A percentile compares a stretch with the other conserved stretches of the same genome.
Conservation (phyloP, 2,797 vertebrate genomes). For the Semotilus atromaculatus region DNA sequence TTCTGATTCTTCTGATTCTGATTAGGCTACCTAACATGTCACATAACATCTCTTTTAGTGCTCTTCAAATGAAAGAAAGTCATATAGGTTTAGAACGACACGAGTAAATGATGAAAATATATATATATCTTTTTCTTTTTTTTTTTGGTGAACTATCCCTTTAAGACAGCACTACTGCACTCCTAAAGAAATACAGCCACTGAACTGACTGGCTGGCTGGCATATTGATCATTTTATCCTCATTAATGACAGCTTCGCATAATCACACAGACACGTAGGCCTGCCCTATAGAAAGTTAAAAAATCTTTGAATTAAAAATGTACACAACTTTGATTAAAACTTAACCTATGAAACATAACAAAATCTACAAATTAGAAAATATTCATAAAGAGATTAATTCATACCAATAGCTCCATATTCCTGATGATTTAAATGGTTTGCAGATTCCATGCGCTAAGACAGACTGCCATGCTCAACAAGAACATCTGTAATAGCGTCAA, state of each 20-base stretch:
- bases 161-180: conserved; percentile 1
- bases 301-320: neutral
- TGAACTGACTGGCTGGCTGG: neutral
- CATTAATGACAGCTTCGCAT: neutral
- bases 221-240: neutral
- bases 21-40: too few relatives aligned
- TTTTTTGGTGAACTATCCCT: neutral
- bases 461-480: conserved; percentile 24
- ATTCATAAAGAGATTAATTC: conserved; percentile 7
- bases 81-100: neutral
- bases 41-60: too few relatives aligned
- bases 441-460: conserved; percentile 45
- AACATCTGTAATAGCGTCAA: conserved; percentile 10
- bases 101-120: neutral
- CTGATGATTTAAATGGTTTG: conserved; percentile 43
- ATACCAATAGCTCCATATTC: conserved; percentile 62
- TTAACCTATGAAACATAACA: neutral
- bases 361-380: too few relatives aligned
- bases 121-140: neutral
- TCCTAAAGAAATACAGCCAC: neutral
- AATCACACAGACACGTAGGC: neutral
- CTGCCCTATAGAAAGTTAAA: neutral
- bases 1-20: neutral
- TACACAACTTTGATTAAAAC: too few relatives aligned
- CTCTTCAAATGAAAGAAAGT: neutral